Conservation (phyloP, 2,888 invertebrate genomes). For the Lasius platythorax region DNA sequence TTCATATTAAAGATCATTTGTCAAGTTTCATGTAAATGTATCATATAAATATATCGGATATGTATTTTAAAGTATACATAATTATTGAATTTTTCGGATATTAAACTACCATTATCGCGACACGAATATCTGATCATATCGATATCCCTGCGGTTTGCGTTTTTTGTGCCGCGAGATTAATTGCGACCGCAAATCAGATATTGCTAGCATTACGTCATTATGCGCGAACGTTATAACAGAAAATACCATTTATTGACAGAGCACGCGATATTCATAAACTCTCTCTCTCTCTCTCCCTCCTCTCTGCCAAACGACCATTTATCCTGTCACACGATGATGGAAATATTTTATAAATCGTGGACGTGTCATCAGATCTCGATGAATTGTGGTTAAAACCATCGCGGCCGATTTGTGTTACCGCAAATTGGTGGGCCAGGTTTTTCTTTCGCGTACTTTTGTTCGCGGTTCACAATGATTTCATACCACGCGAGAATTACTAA, state of each 20-base stretch:
- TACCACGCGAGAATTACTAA: conserved; percentile 34
- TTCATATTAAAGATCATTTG: not conserved
- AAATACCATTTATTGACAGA: conserved; percentile 25
- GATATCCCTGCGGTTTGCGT: not conserved
- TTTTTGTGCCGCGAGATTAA: conserved; percentile 35
- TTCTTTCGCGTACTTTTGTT: conserved; percentile 2
- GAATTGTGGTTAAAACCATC: conserved; percentile 37
- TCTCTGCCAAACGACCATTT: conserved; percentile 12
- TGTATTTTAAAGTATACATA: conserved; percentile 4
- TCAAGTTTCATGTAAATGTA: not conserved
- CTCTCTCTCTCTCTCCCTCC: too few relatives aligned
- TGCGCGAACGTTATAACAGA: not conserved
- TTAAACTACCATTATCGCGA: conserved; percentile 3
- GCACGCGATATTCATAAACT: conserved; percentile 11
- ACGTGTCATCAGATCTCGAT: conserved; percentile 35
- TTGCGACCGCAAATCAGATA: conserved; percentile 53
- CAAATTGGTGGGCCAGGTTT: conserved; percentile 22
- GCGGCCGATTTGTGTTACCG: conserved; percentile 23
- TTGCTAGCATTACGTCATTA: conserved; percentile 36
- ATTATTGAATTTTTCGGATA: conserved; percentile 13
- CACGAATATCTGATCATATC: not conserved
- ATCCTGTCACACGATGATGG: conserved; percentile 40
- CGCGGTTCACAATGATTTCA: not conserved
- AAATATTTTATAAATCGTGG: conserved; percentile 49
- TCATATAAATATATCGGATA: not conserved